Evolutionary conservation across 2,113 vertebrate genomes (phyloP).

Genomic region (Petaurus breviceps): DNA sequence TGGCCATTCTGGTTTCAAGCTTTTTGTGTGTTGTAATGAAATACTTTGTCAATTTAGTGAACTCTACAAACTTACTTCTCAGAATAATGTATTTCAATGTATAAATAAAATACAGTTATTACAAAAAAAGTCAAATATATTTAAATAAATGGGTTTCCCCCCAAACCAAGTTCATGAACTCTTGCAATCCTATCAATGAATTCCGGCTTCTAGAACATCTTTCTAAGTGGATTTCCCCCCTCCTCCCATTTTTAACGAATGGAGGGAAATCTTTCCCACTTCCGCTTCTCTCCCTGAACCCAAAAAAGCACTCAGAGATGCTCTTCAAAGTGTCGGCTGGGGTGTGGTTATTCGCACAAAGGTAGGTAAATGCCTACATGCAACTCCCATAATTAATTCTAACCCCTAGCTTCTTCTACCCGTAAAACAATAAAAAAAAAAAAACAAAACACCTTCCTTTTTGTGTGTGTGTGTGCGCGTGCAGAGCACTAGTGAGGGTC

Average conservation of each 20-base stretch:
- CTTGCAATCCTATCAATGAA: neutral
- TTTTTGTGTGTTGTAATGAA: neutral
- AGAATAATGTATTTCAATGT: neutral
- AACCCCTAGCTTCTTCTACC: neutral
- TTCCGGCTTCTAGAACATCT: neutral
- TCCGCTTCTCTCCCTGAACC: neutral
- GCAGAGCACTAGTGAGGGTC: no score
- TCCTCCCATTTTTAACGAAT: neutral
- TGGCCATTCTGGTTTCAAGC: neutral
- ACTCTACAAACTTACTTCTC: neutral
- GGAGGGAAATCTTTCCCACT: neutral
- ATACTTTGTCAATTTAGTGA: neutral
- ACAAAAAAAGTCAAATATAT: neutral
- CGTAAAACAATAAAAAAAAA: neutral
- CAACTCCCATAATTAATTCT: neutral
- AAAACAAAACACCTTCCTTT: no score
- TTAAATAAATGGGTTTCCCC: neutral
- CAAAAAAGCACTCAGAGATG: no score
- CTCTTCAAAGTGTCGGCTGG: no score
- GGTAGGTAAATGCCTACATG: neutral
- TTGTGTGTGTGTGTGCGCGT: no score
- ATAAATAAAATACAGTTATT: neutral
- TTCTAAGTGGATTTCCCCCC: neutral
- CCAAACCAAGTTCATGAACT: neutral
- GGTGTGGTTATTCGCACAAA: no score